phyloP scores from a whole-genome alignment of 2,888 invertebrate species.

The Branchellion lobata region DNA sequence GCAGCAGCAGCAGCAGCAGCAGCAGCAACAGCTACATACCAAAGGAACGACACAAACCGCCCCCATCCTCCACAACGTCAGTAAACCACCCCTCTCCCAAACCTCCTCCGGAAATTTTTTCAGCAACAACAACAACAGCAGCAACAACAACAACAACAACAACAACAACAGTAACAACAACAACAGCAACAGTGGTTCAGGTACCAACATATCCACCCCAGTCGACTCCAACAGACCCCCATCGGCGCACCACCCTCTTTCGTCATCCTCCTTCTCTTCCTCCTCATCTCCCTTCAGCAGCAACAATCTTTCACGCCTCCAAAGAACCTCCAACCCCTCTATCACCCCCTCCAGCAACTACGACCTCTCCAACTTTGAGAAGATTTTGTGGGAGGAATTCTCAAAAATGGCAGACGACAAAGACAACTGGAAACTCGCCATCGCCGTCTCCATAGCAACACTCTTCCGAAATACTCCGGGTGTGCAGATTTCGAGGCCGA shows the following conservation, averaged over 20 bases:
- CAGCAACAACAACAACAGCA: not conserved
- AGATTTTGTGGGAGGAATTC: slow-evolving; percentile 38
- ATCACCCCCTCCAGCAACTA: not conserved
- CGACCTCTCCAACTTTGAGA: slow-evolving; percentile 30
- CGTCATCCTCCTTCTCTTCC: slow-evolving; percentile 28
- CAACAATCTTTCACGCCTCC: not conserved
- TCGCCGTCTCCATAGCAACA: slow-evolving; percentile 77
- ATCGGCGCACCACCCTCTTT: not conserved
- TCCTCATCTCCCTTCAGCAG: slow-evolving; percentile 2
- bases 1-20: not conserved
- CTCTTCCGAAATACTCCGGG: slow-evolving; percentile 75
- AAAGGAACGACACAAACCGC: not conserved
- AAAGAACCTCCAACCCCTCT: not conserved
- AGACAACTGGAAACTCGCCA: slow-evolving; percentile 63
- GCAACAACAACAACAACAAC: not conserved
- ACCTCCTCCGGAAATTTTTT: not conserved
- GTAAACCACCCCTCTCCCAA: not conserved
- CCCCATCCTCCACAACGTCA: not conserved
- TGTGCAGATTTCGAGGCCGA: slow-evolving; percentile 63
- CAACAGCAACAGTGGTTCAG: not conserved
- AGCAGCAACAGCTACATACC: not conserved
- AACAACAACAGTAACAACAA: not conserved
- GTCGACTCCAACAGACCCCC: not conserved
- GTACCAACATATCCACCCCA: not conserved
- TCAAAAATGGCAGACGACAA: not conserved